Evolutionary conservation across 2,113 vertebrate genomes (phyloP), one percentile per base, ranked within the genome.

Genomic region (Ageneiosus marmoratus): DNA sequence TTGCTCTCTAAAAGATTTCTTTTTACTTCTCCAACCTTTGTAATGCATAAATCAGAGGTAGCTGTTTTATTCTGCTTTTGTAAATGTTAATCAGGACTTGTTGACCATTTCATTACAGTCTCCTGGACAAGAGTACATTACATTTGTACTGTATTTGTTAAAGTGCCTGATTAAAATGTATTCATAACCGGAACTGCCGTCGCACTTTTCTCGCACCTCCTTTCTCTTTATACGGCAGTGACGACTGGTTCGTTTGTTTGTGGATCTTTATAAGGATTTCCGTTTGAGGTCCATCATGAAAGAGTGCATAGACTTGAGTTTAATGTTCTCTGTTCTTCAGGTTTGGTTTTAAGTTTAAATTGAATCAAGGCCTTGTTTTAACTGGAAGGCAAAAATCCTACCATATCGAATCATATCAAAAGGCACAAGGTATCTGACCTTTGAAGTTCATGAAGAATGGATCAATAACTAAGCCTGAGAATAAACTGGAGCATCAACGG

Each of bases 121-220:
- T 85, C 81, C 87, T 87, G 77, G 82, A 86, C 84, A 75, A 79
- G 41, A 65, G 50, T 83, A 75, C 58, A 12, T 77, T 83, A 75
- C 58, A 12, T 77, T 15, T 77, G 60, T 82, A 77, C 81, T 90
- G 91, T 90, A 91, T 91, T 91, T 88, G 87, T 91, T 67, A 86
- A 92, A 92, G 94, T 93, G 92, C 92, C 93, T 92, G 85, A 94
- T 92, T 93, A 92, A 94, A 87, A 84, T 65, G 55, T 83, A 77
- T 83, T 85, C 77, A 44, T 74, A 83, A 79, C 70, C 56, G 56
- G 50, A 69, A 62, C 70, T 53, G 46, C 60, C 73, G 34, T 41
- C 29, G 2, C n/a, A n/a, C n/a, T 63, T 80, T 55, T 44, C 60
- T 83, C 34, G 16, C 48, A 11, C 4, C 1, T 20, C 77, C 12